Evolutionary conservation across 2,797 vertebrate species (phyloP), one percentile per base, ranked within the genome.

Genomic region (Etheostoma perlongum): DNA sequence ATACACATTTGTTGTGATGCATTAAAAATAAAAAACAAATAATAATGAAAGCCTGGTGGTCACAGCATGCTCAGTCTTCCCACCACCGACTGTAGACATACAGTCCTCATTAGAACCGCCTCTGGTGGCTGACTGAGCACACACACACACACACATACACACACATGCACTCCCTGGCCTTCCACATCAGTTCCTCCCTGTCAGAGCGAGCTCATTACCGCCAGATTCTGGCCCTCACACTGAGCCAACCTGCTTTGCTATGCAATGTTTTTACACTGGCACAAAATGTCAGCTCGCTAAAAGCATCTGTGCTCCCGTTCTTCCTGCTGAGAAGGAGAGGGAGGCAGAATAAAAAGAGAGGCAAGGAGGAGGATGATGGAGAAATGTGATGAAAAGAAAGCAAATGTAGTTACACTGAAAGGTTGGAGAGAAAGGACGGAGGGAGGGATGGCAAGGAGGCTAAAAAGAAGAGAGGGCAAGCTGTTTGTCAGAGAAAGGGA

Each of bases 231-330:
- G 91, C 89, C 86, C 86, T 90, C 92, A 91, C 88, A 91, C 93
- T 92, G 91, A 91, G 91, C 85, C 88, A 79, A 85, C 89, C 91
- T 93, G 91, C 91, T 92, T 88, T 85, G 82, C 88, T 87, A 91
- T 91, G 91, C 94, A 86, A 87, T 81, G 91, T 88, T 94, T 90
- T 90, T 88, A 83, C 78, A 68, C 85, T 72, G 85, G 84, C 90
- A 85, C 88, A 91, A 93, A 93, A 94, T 94, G 93, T 94, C 93
- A 94, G 86, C 87, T 62, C 67, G 7, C 92, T 94, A 90, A 94
- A 92, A 93, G 91, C 91, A 86, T 91, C 89, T 88, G 85, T 73
- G 87, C 84, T 83, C 80, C 65, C 70, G 47, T 16, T 81, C 79
- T 51, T 61, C 80, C 82, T 55, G 79, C 90, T 88, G 89, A 60